A percentile compares a stretch with the other conserved stretches of the same genome.
phyloP scores from a whole-genome alignment of 2,888 invertebrate genomes.

The Sthenelais limicola region DNA sequence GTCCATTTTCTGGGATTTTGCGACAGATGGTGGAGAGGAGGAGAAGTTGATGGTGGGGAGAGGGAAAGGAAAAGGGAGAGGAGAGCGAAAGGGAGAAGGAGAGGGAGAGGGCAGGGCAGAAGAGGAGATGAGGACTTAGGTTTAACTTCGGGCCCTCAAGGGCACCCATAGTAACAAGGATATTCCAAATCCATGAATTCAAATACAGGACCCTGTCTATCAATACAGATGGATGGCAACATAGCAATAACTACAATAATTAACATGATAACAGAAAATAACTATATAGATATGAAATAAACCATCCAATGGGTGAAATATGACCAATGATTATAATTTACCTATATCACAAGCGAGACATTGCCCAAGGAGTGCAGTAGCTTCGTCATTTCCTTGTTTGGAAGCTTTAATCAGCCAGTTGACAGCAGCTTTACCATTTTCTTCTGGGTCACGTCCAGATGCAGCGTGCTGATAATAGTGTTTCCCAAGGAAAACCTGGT shows the following conservation, averaged over 20 bases:
- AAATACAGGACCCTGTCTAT: no score
- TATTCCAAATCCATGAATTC: no score
- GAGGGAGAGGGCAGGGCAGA: no score
- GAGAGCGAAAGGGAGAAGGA: no score
- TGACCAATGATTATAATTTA: slow-evolving; percentile 43
- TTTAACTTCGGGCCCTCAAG: no score
- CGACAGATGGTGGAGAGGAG: no score
- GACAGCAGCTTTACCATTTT: slow-evolving; percentile 81
- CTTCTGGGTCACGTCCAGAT: slow-evolving; percentile 63
- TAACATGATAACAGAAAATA: not conserved
- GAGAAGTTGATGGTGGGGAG: no score
- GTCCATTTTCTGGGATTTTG: no score
- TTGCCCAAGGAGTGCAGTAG: slow-evolving; percentile 80
- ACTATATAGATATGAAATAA: not conserved
- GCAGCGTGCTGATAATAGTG: slow-evolving; percentile 63
- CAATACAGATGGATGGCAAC: not conserved
- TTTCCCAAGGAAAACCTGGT: slow-evolving; percentile 48
- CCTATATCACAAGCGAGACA: slow-evolving; percentile 65
- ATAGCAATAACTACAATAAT: not conserved
- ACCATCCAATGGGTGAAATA: not conserved
- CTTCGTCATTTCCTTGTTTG: slow-evolving; percentile 91
- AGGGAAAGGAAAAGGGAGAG: no score
- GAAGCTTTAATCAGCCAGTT: slow-evolving; percentile 95
- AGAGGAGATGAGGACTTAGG: no score
- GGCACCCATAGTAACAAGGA: no score